Evolutionary conservation across 2,113 vertebrate genomes (phyloP).

Genomic region (Pyrgilauda ruficollis): DNA sequence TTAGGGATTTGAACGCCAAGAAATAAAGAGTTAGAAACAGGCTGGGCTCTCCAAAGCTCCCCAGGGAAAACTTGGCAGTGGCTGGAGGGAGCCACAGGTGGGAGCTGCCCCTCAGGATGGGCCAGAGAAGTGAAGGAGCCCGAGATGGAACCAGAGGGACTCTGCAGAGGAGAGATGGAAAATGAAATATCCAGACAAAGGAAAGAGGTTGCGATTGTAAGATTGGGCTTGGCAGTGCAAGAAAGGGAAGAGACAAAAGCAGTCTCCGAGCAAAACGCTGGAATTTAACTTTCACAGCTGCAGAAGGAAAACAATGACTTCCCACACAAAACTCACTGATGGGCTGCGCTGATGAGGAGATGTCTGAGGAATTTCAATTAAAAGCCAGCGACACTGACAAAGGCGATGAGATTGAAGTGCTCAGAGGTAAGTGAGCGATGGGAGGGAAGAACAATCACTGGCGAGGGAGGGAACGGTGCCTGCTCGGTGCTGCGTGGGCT

Average conservation of each 20-base stretch:
- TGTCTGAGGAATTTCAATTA: slow-evolving; percentile 61
- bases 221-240: background rate
- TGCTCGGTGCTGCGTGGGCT: slow-evolving; percentile 20
- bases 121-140: background rate
- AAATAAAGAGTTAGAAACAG: background rate
- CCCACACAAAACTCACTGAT: slow-evolving; percentile 40
- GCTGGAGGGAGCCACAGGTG: background rate
- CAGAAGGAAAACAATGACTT: slow-evolving; percentile 28
- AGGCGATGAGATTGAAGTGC: slow-evolving; percentile 10
- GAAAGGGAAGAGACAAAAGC: slow-evolving; percentile 19
- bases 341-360: slow-evolving; percentile 19
- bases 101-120: background rate
- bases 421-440: slow-evolving; percentile 21
- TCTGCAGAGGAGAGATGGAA: background rate
- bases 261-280: background rate
- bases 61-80: accelerated
- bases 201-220: background rate
- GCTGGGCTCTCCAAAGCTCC: background rate
- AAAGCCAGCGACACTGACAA: slow-evolving; percentile 38
- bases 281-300: slow-evolving; percentile 53
- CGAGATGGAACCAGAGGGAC: background rate
- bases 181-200: background rate
- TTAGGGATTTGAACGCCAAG: background rate
- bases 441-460: slow-evolving; percentile 25
- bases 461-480: background rate